Conservation (phyloP, 1,140 invertebrate genomes). For the Calycopis cecrops region DNA sequence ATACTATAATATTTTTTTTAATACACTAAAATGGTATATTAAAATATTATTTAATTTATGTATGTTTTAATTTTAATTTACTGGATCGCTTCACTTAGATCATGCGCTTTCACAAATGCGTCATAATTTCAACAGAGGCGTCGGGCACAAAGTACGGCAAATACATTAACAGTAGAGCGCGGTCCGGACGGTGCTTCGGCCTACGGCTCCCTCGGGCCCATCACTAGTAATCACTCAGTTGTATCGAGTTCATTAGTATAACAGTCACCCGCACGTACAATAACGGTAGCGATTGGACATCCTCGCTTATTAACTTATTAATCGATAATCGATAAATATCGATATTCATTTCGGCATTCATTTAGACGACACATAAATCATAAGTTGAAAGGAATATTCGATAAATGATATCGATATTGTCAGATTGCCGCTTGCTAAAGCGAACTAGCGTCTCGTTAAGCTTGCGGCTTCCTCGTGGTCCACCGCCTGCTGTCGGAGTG, state of each 20-base stretch:
- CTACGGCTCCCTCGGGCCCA: constrained; percentile 19
- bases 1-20: too few relatives aligned
- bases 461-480: constrained; percentile 61
- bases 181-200: constrained; percentile 15
- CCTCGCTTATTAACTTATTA: constrained; percentile 40
- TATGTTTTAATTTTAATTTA: not conserved
- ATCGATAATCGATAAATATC: constrained; percentile 27
- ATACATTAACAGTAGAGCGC: constrained; percentile 26
- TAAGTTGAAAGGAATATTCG: not conserved
- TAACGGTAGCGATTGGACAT: constrained; percentile 24
- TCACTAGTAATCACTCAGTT: constrained; percentile 29
- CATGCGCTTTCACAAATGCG: constrained; percentile 8
- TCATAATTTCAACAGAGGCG: constrained; percentile 10
- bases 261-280: constrained; percentile 20
- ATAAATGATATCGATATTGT: constrained; percentile 35
- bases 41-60: too few relatives aligned
- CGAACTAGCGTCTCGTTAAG: constrained; percentile 64
- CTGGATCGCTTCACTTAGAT: not conserved
- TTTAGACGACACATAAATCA: constrained; percentile 15
- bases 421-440: constrained; percentile 70
- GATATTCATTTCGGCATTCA: constrained; percentile 24
- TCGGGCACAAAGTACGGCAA: constrained; percentile 7
- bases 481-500: constrained; percentile 52
- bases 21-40: too few relatives aligned
- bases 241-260: constrained; percentile 21